Conservation (phyloP, 2,113 vertebrate species). For the Odontophorus gujanensis region DNA sequence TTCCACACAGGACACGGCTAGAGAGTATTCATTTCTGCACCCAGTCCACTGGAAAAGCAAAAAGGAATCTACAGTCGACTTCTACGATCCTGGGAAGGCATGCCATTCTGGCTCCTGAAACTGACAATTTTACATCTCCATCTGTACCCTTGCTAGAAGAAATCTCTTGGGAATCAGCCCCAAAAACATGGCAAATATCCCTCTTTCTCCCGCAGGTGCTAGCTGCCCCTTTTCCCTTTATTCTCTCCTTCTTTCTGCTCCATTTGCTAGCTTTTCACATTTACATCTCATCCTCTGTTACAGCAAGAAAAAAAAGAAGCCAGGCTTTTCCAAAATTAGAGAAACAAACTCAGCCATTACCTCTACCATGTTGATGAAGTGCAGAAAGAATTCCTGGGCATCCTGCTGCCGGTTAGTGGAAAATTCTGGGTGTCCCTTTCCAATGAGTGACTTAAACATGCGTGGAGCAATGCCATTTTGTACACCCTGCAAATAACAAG, state of each 20-base stretch:
- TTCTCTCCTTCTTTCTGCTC: background rate
- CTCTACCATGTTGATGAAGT: constrained; percentile 99
- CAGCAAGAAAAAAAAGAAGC: background rate
- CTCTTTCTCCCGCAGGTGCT: background rate
- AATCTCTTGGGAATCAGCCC: background rate
- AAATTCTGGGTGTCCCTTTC: constrained; percentile 96
- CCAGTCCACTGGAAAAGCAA: background rate
- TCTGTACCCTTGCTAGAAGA: background rate
- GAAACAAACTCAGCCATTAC: constrained; percentile 71
- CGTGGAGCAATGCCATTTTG: constrained; percentile 93
- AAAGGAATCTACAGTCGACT: background rate
- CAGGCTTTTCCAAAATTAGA: background rate
- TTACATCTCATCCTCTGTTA: background rate
- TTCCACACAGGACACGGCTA: background rate
- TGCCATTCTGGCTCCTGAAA: background rate
- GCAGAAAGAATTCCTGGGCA: constrained; percentile 97
- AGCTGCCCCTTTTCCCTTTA: background rate
- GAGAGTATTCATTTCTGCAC: background rate
- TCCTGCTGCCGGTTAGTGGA: constrained; percentile 98
- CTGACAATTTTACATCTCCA: background rate
- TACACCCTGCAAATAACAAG: constrained; percentile 81
- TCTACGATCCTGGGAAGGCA: background rate
- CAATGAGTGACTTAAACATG: constrained; percentile 97
- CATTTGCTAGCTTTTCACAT: background rate
- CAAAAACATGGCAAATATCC: background rate